Base-by-base conservation (phyloP, 2,113 vertebrate genomes). In the Notothenia rossii region DNA sequence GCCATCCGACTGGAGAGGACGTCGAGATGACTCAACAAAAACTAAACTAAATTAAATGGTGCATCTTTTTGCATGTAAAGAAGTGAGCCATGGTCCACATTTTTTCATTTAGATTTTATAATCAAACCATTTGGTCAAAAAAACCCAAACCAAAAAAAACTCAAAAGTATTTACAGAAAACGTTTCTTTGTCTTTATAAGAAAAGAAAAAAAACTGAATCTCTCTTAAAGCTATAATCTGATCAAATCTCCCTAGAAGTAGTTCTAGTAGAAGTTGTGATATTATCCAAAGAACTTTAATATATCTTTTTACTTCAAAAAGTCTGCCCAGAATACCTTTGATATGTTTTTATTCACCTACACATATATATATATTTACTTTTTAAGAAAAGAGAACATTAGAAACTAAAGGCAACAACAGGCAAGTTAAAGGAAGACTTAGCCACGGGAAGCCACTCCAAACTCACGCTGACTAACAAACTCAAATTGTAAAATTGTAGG, bases 401-500 rank as follows among this genome's bases (percentile, higher is more conserved):
- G 69, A 94, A 94, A 93, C 80, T 79, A 94, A 95, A 94, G 94
- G 95, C 94, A 95, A 94, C 94, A 93, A 92, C 93, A 94, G 92
- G 93, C 89, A 86, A 85, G 89, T 93, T 91, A 89, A 94, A 91
- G 88, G 88, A 84, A 78, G 86, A 93, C 86, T 66, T 53, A 60
- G 79, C 64, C 50, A 76, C 45, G 4, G 29, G 72, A 83, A 4
- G 45, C 77, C 79, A 63, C 67, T 4, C 33, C 20, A 15, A 75
- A 78, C 61, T 29, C 17, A 53, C 40, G 13, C 58, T 36, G 15
- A 54, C 65, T 1, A 13, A 40, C 36, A 40, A 36, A 40, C 6
- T 36, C 6, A 3, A 29, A 29, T 3, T 29, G 25, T 3, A 29
- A 29, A 3, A 29, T 29, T 29, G 22, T n/a, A 54, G 9, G 45